A percentile compares a stretch with the other conserved stretches of the same genome.
phyloP scores from a whole-genome alignment of 2,113 vertebrate species.

The Galemys pyrenaicus region DNA sequence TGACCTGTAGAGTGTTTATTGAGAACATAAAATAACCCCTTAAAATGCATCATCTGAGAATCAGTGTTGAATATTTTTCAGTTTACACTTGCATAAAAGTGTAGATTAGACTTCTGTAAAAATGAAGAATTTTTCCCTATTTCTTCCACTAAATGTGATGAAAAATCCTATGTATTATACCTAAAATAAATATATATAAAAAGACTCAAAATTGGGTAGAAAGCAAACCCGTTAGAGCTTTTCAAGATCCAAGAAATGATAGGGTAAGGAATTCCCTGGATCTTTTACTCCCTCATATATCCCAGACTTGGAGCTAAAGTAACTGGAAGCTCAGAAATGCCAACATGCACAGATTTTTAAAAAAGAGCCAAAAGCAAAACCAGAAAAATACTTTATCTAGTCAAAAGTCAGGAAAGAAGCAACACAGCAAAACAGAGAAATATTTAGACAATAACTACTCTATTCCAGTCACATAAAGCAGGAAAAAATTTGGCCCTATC shows the following conservation, averaged over 20 bases:
- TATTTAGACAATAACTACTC: neutral
- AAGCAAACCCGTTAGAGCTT: neutral
- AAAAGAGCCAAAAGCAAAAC: neutral
- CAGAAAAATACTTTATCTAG: neutral
- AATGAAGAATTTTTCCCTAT: neutral
- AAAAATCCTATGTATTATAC: neutral
- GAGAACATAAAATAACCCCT: neutral
- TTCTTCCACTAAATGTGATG: neutral
- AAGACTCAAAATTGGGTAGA: neutral
- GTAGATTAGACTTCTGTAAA: neutral
- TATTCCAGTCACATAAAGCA: neutral
- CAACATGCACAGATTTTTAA: neutral
- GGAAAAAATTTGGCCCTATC: neutral
- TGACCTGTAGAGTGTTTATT: neutral
- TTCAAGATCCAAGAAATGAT: neutral
- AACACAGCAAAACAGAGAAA: neutral
- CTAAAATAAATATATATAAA: neutral
- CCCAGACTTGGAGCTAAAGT: neutral
- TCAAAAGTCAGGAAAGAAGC: neutral
- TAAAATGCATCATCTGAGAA: neutral
- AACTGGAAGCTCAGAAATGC: neutral
- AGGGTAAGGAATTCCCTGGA: neutral
- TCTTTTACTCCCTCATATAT: neutral
- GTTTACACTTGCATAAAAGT: constrained; percentile 20
- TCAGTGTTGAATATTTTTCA: constrained; percentile 24